These are phyloP conservation scores for Athrips mouffetella DNA, from an alignment of 2,888 invertebrate species.

Conservation along the genomic window DNA sequence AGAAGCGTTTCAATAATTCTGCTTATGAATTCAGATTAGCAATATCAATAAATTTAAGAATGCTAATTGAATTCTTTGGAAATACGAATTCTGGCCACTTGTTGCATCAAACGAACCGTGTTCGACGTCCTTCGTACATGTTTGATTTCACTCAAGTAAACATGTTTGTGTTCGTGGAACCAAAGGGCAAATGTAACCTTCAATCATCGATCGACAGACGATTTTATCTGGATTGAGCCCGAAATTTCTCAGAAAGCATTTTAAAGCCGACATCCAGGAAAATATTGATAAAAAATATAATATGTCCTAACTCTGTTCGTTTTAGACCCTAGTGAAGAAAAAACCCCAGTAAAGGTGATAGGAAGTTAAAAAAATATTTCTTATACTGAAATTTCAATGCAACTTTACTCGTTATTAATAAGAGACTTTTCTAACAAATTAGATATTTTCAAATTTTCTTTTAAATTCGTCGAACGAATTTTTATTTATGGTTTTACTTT, in stretches of 20 bases:
- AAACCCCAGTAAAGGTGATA: too few relatives aligned
- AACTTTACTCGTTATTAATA: too few relatives aligned
- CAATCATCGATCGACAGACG: slow-evolving; percentile 5
- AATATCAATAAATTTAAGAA: slow-evolving; percentile 12
- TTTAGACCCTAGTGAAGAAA: too few relatives aligned
- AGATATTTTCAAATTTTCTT: too few relatives aligned
- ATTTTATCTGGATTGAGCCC: not conserved
- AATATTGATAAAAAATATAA: not conserved
- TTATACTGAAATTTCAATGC: too few relatives aligned
- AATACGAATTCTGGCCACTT: slow-evolving; percentile 1
- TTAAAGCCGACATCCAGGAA: not conserved
- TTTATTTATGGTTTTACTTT: too few relatives aligned
- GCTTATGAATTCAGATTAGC: not conserved
- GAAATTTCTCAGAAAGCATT: slow-evolving; percentile 2
- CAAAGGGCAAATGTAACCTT: slow-evolving; percentile 1
- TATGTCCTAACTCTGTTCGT: too few relatives aligned
- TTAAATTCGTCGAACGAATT: too few relatives aligned
- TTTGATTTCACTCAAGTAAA: not conserved
- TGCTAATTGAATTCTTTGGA: slow-evolving; percentile 17
- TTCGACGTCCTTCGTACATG: not conserved
- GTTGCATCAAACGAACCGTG: not conserved
- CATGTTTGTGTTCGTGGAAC: not conserved
- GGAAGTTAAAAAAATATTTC: too few relatives aligned
- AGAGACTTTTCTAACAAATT: too few relatives aligned
- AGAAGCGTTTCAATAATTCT: too few relatives aligned